phyloP scores from a whole-genome alignment of 2,888 invertebrate species.

The Orthosia gracilis region DNA sequence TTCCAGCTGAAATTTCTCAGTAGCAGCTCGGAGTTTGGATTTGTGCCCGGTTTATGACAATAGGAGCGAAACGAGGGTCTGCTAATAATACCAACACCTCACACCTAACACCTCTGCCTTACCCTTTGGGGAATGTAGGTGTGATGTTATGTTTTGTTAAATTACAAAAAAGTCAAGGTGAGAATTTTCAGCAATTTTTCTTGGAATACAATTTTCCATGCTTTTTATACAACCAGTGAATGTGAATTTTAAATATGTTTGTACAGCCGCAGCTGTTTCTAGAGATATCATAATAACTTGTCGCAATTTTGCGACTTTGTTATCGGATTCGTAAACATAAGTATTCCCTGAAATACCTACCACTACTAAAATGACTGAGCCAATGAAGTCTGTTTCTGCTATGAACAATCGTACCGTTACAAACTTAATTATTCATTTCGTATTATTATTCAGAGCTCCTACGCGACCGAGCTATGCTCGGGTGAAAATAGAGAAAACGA shows the following conservation, averaged over 20 bases:
- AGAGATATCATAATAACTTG: constrained; percentile 11
- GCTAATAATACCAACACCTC: too few relatives aligned
- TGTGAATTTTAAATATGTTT: background rate
- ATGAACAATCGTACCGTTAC: too few relatives aligned
- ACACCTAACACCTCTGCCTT: too few relatives aligned
- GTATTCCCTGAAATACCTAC: constrained; percentile 35
- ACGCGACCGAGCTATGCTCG: too few relatives aligned
- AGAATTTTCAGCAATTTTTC: background rate
- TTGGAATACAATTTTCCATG: too few relatives aligned
- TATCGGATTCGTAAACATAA: constrained; percentile 45
- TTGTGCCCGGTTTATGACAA: too few relatives aligned
- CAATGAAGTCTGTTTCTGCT: constrained; percentile 87
- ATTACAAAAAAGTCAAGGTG: background rate
- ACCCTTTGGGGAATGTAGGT: too few relatives aligned
- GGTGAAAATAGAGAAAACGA: too few relatives aligned
- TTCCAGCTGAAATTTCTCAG: too few relatives aligned
- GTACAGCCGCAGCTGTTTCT: background rate
- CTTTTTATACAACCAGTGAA: background rate
- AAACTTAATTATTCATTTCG: background rate
- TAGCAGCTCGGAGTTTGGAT: too few relatives aligned
- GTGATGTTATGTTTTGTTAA: too few relatives aligned
- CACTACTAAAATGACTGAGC: constrained; percentile 81
- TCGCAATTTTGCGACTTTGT: constrained; percentile 55
- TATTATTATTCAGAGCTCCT: background rate
- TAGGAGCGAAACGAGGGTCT: too few relatives aligned